phyloP scores from a whole-genome alignment of 1,140 invertebrate species.

The Nasonia longicornis region DNA sequence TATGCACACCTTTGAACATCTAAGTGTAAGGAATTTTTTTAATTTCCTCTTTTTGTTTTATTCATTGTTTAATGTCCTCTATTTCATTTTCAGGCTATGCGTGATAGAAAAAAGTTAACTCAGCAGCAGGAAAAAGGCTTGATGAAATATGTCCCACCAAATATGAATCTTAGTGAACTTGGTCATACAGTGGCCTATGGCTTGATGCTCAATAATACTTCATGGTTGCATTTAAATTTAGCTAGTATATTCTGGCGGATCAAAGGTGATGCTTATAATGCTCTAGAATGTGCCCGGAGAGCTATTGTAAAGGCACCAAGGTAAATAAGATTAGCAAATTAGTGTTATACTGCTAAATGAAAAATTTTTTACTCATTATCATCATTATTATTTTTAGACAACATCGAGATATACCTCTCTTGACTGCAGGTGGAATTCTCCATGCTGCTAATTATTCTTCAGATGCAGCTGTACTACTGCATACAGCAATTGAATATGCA shows the following conservation, averaged over 20 bases:
- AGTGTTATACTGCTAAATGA: neutral
- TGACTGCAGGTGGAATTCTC: slow-evolving; percentile 86
- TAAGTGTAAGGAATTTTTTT: slow-evolving; percentile 71
- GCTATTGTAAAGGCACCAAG: slow-evolving; percentile 84
- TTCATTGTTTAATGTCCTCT: neutral
- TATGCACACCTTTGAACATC: slow-evolving; percentile 85
- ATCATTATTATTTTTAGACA: slow-evolving; percentile 67
- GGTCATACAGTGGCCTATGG: slow-evolving; percentile 76
- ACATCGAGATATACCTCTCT: slow-evolving; percentile 82
- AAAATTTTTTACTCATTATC: neutral
- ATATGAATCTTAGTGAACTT: slow-evolving; percentile 76
- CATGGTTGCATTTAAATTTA: slow-evolving; percentile 88
- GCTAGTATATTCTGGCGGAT: slow-evolving; percentile 89
- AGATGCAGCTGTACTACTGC: slow-evolving; percentile 84
- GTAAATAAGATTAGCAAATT: slow-evolving; percentile 64
- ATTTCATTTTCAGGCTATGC: slow-evolving; percentile 71
- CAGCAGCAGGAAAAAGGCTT: slow-evolving; percentile 76
- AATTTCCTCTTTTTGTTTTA: slow-evolving; percentile 11
- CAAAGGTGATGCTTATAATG: slow-evolving; percentile 81
- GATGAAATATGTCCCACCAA: slow-evolving; percentile 73
- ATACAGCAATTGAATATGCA: slow-evolving; percentile 84
- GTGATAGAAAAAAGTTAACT: slow-evolving; percentile 74
- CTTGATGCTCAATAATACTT: slow-evolving; percentile 78
- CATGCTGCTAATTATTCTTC: slow-evolving; percentile 79
- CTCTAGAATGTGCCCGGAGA: slow-evolving; percentile 84